These are phyloP conservation scores for Carcina quercana DNA, from an alignment of 2,888 invertebrate genomes.

Conservation along the genomic window DNA sequence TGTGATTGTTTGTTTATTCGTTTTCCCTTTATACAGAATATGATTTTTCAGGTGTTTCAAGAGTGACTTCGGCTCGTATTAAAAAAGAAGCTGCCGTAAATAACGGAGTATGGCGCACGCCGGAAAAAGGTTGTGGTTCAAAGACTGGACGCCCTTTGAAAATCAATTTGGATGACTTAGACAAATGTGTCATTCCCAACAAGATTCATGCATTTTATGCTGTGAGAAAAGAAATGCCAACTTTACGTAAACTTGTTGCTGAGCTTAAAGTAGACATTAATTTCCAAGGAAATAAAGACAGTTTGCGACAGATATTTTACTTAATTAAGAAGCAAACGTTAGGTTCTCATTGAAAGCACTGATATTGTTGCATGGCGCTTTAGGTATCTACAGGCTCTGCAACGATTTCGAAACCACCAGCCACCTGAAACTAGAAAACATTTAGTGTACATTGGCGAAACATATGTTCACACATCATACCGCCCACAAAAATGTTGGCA, in stretches of 20 bases:
- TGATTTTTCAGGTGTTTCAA: not conserved
- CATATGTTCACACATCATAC: constrained; percentile 2
- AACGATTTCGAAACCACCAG: not conserved
- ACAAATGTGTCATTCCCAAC: constrained; percentile 1
- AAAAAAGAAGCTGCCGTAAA: not conserved
- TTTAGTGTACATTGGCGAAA: not conserved
- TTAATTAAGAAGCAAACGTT: constrained; percentile 1
- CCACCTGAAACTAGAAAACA: not conserved
- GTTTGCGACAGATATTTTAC: not conserved
- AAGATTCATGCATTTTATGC: constrained; percentile 1
- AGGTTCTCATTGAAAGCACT: constrained; percentile 1
- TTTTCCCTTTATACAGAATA: not conserved
- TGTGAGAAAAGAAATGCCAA: constrained; percentile 1
- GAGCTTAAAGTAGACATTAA: constrained; percentile 2
- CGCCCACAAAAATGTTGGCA: constrained; percentile 2
- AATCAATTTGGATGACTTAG: constrained; percentile 1
- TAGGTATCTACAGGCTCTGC: constrained; percentile 1
- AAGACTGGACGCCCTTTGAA: constrained; percentile 1
- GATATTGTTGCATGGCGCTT: constrained; percentile 1
- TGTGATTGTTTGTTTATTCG: not conserved
- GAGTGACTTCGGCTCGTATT: not conserved
- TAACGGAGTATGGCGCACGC: constrained; percentile 1
- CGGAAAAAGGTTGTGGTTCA: constrained; percentile 1
- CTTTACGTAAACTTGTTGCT: constrained; percentile 1
- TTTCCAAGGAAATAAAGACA: no score